Base-by-base conservation (phyloP, 2,797 vertebrate species). In the Labeo calbasu region DNA sequence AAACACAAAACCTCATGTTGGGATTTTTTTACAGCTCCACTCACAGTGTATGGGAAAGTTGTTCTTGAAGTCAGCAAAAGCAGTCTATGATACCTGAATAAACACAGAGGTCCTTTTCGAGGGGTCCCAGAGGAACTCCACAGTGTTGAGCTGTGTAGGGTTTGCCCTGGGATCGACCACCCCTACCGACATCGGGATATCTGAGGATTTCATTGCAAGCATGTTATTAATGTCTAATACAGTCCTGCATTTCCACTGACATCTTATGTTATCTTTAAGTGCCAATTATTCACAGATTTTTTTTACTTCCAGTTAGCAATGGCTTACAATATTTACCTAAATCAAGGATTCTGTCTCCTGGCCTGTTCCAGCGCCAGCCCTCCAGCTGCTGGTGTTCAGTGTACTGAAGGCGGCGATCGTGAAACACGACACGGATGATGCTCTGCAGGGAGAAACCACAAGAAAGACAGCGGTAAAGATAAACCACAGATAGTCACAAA, bases 151-250 rank as follows among this genome's bases (percentile, higher is more conserved):
- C 89, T 99, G 98, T 9, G 97, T 99, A 5, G 98, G 98, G 92
- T 99, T 99, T 21, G 97, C 97, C 87, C 97, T 93, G 19, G 98
- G 98, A 93, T 99, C 98, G 14, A 97, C 96, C 89, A 99, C 97
- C 78, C 98, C 98, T 82, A 99, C 97, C 10, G 98, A 99, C 97
- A 99, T 97, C 0, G 98, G 98, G 90, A 99, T 96, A 95, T 99
- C 98, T 99, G 91, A 53, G 81, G 79, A 91, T 87, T 88, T 89
- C 90, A 50, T 81, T 53, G 75, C 84, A 88, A 91, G 46, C 8
- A 19, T 51, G 51, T 65, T 79, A 57, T 83, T 72, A 50, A 77
- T 19, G 50, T 79, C 5, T 15, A 10, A 25, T 17, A 50, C 7
- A n/a, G 46, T 79, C 14, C 21, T 63, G 53, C 25, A 53, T 68